Evolutionary conservation across 2,888 invertebrate genomes (phyloP).

Genomic region (Heliconius erato): DNA sequence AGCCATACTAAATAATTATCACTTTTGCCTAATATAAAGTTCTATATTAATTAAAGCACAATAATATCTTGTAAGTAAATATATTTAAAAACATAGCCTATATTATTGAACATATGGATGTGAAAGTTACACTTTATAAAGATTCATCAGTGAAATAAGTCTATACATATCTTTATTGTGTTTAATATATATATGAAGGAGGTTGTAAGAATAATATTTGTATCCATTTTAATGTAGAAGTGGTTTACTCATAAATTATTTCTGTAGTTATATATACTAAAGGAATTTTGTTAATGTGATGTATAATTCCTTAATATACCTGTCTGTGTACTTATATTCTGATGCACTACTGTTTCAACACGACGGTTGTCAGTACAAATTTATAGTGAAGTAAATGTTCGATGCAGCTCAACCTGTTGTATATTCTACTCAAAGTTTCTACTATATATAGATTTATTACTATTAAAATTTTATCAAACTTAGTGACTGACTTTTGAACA

Average conservation of each 20-base stretch:
- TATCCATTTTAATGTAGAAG: conserved; percentile 17
- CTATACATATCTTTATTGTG: conserved; percentile 24
- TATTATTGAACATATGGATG: neutral
- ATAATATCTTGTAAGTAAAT: conserved; percentile 5
- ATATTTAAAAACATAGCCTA: conserved; percentile 8
- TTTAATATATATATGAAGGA: neutral
- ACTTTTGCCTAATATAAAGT: neutral
- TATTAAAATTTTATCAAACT: conserved; percentile 53
- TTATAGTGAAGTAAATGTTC: conserved; percentile 49
- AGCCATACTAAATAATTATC: neutral
- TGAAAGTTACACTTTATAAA: conserved; percentile 25
- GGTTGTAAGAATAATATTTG: conserved; percentile 20
- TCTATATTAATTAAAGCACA: neutral
- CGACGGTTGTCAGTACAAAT: conserved; percentile 56
- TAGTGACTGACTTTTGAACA: conserved; percentile 58
- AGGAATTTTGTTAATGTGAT: conserved; percentile 34
- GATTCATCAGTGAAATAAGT: neutral
- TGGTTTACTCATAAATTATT: conserved; percentile 27
- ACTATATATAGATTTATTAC: conserved; percentile 41
- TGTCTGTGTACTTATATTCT: conserved; percentile 39
- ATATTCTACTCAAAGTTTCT: conserved; percentile 48
- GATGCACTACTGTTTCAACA: conserved; percentile 58
- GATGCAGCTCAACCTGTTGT: conserved; percentile 60
- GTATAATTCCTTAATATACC: conserved; percentile 27
- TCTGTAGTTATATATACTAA: conserved; percentile 20